These are phyloP conservation scores for Chrysochloris asiatica DNA, from an alignment of 2,113 vertebrate species.

Conservation along the genomic window DNA sequence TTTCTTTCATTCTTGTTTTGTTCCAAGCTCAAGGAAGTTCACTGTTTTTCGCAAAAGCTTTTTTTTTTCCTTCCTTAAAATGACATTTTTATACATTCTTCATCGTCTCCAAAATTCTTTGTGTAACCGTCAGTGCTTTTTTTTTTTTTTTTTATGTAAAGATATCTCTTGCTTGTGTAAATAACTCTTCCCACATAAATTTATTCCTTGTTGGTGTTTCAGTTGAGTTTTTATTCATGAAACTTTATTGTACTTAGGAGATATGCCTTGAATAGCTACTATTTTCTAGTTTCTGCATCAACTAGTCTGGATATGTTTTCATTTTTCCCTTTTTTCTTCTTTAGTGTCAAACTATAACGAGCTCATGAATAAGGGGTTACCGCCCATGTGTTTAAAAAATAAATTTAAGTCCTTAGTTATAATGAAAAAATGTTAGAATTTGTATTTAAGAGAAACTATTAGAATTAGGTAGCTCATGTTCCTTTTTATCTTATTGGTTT, in stretches of 20 bases:
- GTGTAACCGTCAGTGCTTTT: neutral
- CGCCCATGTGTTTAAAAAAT: neutral
- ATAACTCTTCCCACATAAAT: constrained; percentile 23
- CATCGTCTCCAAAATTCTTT: constrained; percentile 35
- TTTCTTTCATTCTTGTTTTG: constrained; percentile 40
- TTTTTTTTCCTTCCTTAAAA: constrained; percentile 37
- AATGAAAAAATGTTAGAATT: constrained; percentile 49
- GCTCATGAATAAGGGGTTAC: neutral
- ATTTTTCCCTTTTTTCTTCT: neutral
- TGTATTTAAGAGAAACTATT: constrained; percentile 23
- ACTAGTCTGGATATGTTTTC: neutral
- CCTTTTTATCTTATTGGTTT: constrained; percentile 39
- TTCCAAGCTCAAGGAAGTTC: neutral
- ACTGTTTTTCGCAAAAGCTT: neutral
- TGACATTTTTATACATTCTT: constrained; percentile 31
- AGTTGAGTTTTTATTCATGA: constrained; percentile 1
- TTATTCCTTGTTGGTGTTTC: neutral
- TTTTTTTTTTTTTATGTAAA: neutral
- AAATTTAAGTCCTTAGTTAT: neutral
- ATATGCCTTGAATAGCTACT: neutral
- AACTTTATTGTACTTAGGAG: constrained; percentile 18
- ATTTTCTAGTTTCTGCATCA: neutral
- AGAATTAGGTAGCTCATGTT: constrained; percentile 17
- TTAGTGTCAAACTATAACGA: neutral
- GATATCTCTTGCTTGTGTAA: neutral